phyloP scores from a whole-genome alignment of 2,113 vertebrate species.

The Bothrops jararaca region DNA sequence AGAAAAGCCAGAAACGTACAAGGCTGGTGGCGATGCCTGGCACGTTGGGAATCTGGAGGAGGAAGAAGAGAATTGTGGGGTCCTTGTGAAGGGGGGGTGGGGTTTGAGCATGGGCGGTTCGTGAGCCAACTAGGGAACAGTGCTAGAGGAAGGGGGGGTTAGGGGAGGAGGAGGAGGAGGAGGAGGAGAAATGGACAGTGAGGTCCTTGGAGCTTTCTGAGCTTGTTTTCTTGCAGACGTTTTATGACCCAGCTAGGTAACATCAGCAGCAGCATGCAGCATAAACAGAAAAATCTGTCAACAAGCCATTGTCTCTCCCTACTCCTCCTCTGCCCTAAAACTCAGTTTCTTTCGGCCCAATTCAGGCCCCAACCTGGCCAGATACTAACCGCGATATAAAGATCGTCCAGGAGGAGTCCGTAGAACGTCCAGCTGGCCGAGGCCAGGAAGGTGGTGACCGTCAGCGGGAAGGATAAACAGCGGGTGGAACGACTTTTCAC shows the following conservation, averaged over 20 bases:
- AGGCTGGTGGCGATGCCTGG: conserved; percentile 88
- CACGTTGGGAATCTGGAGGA: conserved; percentile 82
- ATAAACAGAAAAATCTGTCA: background rate
- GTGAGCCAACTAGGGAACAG: too few species aligned
- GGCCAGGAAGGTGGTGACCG: conserved; percentile 85
- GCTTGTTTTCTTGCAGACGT: too few species aligned
- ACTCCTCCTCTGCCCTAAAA: fast-evolving
- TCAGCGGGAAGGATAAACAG: conserved; percentile 85
- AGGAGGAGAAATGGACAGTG: too few species aligned
- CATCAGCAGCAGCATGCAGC: too few species aligned
- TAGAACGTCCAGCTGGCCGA: conserved; percentile 90
- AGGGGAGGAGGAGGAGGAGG: too few species aligned
- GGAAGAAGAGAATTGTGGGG: background rate
- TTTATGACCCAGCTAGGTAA: too few species aligned
- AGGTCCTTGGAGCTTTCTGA: too few species aligned
- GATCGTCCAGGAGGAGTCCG: conserved; percentile 78
- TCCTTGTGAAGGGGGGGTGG: too few species aligned
- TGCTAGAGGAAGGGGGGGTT: too few species aligned
- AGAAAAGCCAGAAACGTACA: conserved; percentile 86
- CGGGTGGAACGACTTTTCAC: conserved; percentile 77
- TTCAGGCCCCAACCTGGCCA: conserved; percentile 9
- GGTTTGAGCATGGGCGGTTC: background rate
- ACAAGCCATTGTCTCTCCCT: background rate
- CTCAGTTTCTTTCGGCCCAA: conserved; percentile 49
- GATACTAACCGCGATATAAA: conserved; percentile 81